phyloP scores from a whole-genome alignment of 2,888 invertebrate genomes.

The Schizotus pectinicornis region DNA sequence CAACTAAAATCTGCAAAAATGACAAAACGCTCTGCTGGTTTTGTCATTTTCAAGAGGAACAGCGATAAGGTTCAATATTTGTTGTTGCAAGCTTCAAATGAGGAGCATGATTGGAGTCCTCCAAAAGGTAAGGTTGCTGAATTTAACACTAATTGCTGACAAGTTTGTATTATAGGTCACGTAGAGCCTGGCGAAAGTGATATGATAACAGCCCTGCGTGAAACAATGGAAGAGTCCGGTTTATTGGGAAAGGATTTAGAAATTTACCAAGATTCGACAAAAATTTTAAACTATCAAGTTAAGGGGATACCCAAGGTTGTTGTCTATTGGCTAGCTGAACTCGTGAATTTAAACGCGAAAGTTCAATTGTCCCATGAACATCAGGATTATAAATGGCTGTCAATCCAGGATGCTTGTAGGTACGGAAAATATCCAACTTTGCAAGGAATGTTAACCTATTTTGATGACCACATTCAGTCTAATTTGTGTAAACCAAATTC shows the following conservation, averaged over 20 bases:
- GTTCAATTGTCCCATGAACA: slow-evolving; percentile 83
- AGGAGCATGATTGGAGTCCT: slow-evolving; percentile 89
- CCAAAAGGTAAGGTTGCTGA: slow-evolving; percentile 77
- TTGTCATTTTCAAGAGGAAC: slow-evolving; percentile 78
- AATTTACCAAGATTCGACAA: slow-evolving; percentile 70
- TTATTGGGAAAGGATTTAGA: slow-evolving; percentile 66
- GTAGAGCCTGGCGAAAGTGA: slow-evolving; percentile 87
- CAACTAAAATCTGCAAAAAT: too few species aligned
- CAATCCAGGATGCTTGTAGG: slow-evolving; percentile 68
- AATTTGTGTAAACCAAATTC: slow-evolving; percentile 4
- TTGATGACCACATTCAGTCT: slow-evolving; percentile 43
- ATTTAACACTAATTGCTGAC: not conserved
- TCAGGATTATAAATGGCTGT: slow-evolving; percentile 81
- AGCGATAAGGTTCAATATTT: slow-evolving; percentile 75
- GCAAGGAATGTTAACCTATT: slow-evolving; percentile 48
- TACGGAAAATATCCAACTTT: slow-evolving; percentile 51
- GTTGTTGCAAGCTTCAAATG: slow-evolving; percentile 85
- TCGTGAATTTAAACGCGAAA: slow-evolving; percentile 67
- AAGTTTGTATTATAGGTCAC: too few species aligned
- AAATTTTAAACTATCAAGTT: slow-evolving; percentile 69
- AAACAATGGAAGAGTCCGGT: slow-evolving; percentile 90
- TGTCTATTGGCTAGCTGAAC: slow-evolving; percentile 82
- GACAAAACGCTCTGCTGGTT: slow-evolving; percentile 73
- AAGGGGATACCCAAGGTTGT: slow-evolving; percentile 73
- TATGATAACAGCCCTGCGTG: slow-evolving; percentile 82